These are phyloP conservation scores for Camelus dromedarius DNA, from an alignment of 2,113 vertebrate species.

Conservation along the genomic window DNA sequence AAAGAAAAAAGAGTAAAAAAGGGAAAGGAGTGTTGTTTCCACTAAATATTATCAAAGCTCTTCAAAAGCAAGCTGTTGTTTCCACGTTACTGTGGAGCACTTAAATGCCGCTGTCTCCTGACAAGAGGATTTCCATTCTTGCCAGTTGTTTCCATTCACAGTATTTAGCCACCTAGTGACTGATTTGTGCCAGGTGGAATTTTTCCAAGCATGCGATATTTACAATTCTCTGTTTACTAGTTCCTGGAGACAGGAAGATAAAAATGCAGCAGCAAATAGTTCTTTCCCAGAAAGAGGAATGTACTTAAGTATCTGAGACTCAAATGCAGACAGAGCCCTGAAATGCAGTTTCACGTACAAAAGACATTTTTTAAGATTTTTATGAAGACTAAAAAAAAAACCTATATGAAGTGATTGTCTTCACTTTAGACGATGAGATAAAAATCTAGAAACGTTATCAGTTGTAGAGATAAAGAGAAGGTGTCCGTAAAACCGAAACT, in stretches of 20 bases:
- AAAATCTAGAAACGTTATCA: neutral
- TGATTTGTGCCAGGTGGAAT: constrained; percentile 82
- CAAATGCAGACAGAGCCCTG: constrained; percentile 46
- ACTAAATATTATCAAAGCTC: constrained; percentile 49
- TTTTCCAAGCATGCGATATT: constrained; percentile 82
- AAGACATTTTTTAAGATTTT: constrained; percentile 57
- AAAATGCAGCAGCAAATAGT: constrained; percentile 77
- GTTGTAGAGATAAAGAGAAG: neutral
- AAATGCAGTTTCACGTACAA: constrained; percentile 30
- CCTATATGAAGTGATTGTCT: neutral
- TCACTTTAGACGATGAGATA: neutral
- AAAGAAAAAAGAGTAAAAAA: neutral
- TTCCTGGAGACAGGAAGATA: constrained; percentile 83
- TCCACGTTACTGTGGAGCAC: constrained; percentile 46
- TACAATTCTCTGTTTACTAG: constrained; percentile 83
- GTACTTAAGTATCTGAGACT: constrained; percentile 35
- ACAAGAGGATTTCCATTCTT: constrained; percentile 78
- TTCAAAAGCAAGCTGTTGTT: constrained; percentile 77
- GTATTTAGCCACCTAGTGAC: constrained; percentile 77
- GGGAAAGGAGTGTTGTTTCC: neutral
- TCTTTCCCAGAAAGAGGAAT: constrained; percentile 69
- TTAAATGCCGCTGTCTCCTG: constrained; percentile 68
- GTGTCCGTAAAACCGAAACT: neutral
- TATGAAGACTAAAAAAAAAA: neutral
- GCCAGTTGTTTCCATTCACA: constrained; percentile 75